phyloP scores from a whole-genome alignment of 2,113 vertebrate species.

The Cyprinodon brontotheroides region DNA sequence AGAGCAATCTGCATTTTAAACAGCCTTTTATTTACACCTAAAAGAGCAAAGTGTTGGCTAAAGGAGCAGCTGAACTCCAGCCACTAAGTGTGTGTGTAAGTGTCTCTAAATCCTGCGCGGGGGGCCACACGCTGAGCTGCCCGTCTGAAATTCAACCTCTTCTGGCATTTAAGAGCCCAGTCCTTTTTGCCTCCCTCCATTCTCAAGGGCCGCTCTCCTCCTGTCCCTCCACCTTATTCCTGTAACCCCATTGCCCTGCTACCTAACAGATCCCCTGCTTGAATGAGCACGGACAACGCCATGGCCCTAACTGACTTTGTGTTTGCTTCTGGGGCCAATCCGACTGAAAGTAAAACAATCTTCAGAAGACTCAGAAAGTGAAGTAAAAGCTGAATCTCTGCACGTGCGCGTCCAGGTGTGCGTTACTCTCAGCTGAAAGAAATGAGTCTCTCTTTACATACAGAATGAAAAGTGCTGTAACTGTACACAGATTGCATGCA shows the following conservation, averaged over 20 bases:
- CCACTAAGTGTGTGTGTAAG: conserved; percentile 45
- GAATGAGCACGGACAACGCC: conserved; percentile 34
- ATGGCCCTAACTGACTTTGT: conserved; percentile 17
- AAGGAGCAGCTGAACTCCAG: conserved; percentile 61
- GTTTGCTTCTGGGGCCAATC: conserved; percentile 24
- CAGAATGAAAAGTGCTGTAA: conserved; percentile 60
- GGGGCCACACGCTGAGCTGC: conserved; percentile 77
- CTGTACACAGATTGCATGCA: conserved; percentile 21
- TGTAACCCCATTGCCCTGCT: conserved; percentile 56
- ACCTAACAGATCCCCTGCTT: conserved; percentile 42
- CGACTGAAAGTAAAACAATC: conserved; percentile 38
- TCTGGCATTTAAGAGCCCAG: conserved; percentile 74
- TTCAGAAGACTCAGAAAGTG: conserved; percentile 32
- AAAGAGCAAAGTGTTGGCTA: conserved; percentile 67
- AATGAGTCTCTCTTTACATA: conserved; percentile 41
- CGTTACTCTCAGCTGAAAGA: conserved; percentile 48
- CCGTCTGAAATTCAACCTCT: conserved; percentile 78
- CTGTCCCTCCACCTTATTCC: conserved; percentile 36
- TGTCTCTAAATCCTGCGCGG: conserved; percentile 71
- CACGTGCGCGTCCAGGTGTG: conserved; percentile 31
- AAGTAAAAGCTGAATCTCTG: conserved; percentile 12
- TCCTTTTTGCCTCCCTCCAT: conserved; percentile 44
- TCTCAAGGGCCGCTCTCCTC: conserved; percentile 55
- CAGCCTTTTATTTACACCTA: conserved; percentile 46
- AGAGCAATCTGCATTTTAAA: conserved; percentile 50